A percentile compares a stretch with the other conserved stretches of the same genome.
Conservation (phyloP, 1,140 invertebrate genomes). For the Diuraphis noxia region DNA sequence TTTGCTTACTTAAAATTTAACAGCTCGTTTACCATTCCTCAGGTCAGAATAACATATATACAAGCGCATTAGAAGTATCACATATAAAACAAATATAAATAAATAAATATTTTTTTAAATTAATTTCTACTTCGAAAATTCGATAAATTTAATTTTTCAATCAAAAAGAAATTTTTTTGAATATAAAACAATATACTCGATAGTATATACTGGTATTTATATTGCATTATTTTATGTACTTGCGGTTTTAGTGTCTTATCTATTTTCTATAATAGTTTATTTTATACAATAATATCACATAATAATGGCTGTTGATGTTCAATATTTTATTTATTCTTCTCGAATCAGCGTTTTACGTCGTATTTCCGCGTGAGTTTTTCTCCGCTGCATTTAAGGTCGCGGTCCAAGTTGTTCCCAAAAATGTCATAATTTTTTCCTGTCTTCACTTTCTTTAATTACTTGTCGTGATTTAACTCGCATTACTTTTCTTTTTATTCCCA, state of each 20-base stretch:
- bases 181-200: neutral
- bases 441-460: slow-evolving; percentile 30
- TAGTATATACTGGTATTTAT: neutral
- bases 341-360: neutral
- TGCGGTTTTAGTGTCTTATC: neutral
- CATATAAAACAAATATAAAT: neutral
- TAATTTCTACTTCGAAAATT: neutral
- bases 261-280: neutral
- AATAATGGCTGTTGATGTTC: neutral
- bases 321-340: neutral
- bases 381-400: neutral
- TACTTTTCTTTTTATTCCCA: slow-evolving; percentile 39
- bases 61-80: neutral
- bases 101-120: neutral
- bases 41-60: neutral
- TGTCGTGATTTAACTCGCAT: neutral
- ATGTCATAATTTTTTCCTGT: neutral
- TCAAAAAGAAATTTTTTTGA: neutral
- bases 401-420: neutral
- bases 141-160: neutral
- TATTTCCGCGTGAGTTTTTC: neutral
- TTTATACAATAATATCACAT: neutral
- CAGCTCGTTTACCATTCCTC: neutral
- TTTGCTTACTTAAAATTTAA: neutral
- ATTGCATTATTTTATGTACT: neutral